phyloP scores from a whole-genome alignment of 2,888 invertebrate genomes.

The Lydus trimaculatus region DNA sequence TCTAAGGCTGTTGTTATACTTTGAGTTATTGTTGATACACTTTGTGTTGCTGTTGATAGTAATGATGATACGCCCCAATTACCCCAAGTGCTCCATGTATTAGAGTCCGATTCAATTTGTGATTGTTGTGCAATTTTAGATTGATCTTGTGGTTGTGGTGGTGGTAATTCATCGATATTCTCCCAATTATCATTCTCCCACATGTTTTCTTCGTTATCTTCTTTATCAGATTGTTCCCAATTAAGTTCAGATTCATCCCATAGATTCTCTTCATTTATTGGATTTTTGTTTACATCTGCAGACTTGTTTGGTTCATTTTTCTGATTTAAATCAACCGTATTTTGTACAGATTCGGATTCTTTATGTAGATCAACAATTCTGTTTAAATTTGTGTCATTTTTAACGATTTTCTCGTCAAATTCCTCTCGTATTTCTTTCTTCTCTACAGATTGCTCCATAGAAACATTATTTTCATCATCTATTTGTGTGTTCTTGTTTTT shows the following conservation, averaged over 20 bases:
- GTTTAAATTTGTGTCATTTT: neutral
- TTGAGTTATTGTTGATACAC: slow-evolving; percentile 81
- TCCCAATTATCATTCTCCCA: slow-evolving; percentile 62
- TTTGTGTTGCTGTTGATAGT: slow-evolving; percentile 76
- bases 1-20: slow-evolving; percentile 81
- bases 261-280: slow-evolving; percentile 17
- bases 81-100: slow-evolving; percentile 69
- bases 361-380: neutral
- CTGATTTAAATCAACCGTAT: slow-evolving; percentile 36
- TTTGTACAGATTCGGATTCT: slow-evolving; percentile 41
- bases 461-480: neutral
- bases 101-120: slow-evolving; percentile 16
- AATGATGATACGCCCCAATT: slow-evolving; percentile 79
- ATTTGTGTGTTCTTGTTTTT: neutral
- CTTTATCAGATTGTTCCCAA: slow-evolving; percentile 12
- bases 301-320: neutral
- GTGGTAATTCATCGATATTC: slow-evolving; percentile 60
- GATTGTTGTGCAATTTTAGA: slow-evolving; percentile 51
- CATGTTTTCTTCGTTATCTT: slow-evolving; percentile 23
- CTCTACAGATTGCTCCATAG: neutral
- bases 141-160: neutral
- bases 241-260: neutral
- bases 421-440: neutral
- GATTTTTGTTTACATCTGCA: neutral
- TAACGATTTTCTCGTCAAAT: neutral